Conservation (phyloP, 1,140 invertebrate genomes). For the Spodoptera litura region DNA sequence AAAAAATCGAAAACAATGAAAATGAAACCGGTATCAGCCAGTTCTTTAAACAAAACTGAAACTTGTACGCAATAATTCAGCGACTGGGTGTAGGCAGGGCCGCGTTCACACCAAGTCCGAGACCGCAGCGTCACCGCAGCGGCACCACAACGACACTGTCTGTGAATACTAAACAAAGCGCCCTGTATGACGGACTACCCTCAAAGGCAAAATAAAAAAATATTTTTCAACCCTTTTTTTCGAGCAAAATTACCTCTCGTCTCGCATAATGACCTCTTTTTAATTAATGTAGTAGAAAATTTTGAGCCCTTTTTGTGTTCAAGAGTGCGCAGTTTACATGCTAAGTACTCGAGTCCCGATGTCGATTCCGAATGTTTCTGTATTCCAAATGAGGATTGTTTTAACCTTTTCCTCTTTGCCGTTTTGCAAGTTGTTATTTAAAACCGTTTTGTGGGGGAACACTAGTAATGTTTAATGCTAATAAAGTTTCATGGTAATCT, state of each 20-base stretch:
- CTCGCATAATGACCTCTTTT: slow-evolving; percentile 40
- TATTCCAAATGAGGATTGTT: slow-evolving; percentile 16
- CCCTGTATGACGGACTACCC: slow-evolving; percentile 28
- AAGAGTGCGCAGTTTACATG: slow-evolving; percentile 36
- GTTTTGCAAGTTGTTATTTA: slow-evolving; percentile 22
- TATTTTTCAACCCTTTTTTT: slow-evolving; percentile 33
- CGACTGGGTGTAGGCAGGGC: neutral
- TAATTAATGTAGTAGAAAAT: slow-evolving; percentile 45
- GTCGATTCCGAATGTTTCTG: slow-evolving; percentile 20
- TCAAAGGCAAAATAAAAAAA: slow-evolving; percentile 32
- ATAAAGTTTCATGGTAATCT: slow-evolving; percentile 18
- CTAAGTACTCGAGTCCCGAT: slow-evolving; percentile 1
- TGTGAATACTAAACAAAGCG: slow-evolving; percentile 41
- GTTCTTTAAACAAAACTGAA: slow-evolving; percentile 9
- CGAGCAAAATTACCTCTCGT: slow-evolving; percentile 38
- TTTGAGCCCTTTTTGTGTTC: slow-evolving; percentile 25
- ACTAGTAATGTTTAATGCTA: neutral
- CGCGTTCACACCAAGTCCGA: slow-evolving; percentile 16
- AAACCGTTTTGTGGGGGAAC: neutral
- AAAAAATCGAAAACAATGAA: too few species aligned
- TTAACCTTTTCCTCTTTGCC: neutral
- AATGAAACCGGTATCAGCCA: neutral
- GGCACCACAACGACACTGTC: slow-evolving; percentile 26
- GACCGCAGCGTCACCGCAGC: slow-evolving; percentile 32
- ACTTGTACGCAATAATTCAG: slow-evolving; percentile 35